A percentile compares a stretch with the other conserved stretches of the same genome.
Evolutionary conservation across 2,888 invertebrate genomes (phyloP).

Genomic region (Diploptera punctata): DNA sequence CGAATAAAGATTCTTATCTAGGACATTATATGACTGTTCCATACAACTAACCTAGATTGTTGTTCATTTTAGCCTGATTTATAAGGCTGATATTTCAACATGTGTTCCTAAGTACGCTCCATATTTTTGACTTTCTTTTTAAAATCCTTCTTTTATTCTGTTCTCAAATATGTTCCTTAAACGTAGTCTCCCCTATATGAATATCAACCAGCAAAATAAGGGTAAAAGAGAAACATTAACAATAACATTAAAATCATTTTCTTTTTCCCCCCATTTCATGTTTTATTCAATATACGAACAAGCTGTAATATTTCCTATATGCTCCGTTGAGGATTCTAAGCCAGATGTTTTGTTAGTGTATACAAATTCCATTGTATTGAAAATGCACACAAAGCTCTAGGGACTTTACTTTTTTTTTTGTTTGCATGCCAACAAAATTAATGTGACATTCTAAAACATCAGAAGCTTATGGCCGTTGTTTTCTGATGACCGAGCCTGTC

Average conservation of each 20-base stretch:
- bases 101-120: too few species aligned
- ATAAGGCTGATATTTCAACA: too few species aligned
- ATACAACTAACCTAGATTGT: too few species aligned
- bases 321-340: background rate
- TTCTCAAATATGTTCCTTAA: background rate
- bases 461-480: constrained; percentile 1
- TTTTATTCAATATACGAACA: background rate
- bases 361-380: background rate
- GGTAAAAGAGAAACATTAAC: constrained; percentile 1
- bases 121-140: too few species aligned
- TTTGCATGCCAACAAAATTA: constrained; percentile 8
- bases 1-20: too few species aligned
- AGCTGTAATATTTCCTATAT: background rate
- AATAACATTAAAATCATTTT: background rate
- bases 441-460: constrained; percentile 24
- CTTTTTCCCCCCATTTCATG: background rate
- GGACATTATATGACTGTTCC: too few species aligned
- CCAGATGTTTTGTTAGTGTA: constrained; percentile 7
- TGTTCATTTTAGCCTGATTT: too few species aligned
- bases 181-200: background rate
- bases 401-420: background rate
- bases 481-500: constrained; percentile 1
- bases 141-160: background rate
- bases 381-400: background rate
- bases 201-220: background rate